A percentile compares a stretch with the other conserved stretches of the same genome.
Conservation (phyloP, 2,888 invertebrate species). For the Chironomus riparius region DNA sequence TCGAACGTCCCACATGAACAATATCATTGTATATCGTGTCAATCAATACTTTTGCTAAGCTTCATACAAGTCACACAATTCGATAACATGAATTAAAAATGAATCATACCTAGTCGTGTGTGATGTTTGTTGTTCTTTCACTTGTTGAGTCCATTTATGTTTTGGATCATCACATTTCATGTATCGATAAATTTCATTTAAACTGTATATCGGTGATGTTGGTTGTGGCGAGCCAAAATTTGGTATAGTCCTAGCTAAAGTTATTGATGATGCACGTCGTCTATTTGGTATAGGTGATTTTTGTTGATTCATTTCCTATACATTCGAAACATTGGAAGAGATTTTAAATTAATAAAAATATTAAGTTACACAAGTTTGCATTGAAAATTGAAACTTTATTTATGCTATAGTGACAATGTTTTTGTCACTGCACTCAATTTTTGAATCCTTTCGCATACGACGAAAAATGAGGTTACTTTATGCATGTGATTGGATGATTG, state of each 20-base stretch:
- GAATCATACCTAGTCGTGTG: background rate
- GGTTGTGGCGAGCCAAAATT: background rate
- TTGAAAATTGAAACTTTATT: background rate
- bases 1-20: too few relatives aligned
- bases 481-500: too few relatives aligned
- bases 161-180: constrained; percentile 11
- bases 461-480: too few relatives aligned
- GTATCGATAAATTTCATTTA: constrained; percentile 18
- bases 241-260: constrained; percentile 34
- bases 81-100: background rate
- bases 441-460: too few relatives aligned
- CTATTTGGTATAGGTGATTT: constrained; percentile 39
- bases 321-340: background rate
- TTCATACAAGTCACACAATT: too few relatives aligned
- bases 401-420: too few relatives aligned
- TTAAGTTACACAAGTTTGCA: background rate
- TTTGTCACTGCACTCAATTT: too few relatives aligned
- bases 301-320: constrained; percentile 27
- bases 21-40: too few relatives aligned
- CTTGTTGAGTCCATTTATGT: background rate
- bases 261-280: constrained; percentile 40
- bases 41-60: too few relatives aligned
- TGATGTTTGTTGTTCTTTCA: background rate
- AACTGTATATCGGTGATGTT: background rate
- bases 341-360: background rate